Conservation (phyloP, 2,113 vertebrate species). For the Pleuronectes platessa region DNA sequence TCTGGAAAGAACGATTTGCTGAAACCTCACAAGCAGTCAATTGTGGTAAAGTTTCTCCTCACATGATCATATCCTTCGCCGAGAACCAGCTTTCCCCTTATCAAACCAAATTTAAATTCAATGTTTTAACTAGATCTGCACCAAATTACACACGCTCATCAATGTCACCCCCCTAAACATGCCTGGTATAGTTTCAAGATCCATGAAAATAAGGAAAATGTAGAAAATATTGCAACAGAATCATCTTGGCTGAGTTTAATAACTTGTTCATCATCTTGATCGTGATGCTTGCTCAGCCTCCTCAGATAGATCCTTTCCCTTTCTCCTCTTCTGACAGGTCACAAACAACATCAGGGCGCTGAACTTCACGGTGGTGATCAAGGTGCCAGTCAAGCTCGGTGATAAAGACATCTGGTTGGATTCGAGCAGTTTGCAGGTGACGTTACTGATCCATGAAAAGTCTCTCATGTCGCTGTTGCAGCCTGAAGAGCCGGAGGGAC, state of each 20-base stretch:
- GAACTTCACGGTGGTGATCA: constrained; percentile 76
- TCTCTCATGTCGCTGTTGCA: neutral
- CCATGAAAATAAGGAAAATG: no score
- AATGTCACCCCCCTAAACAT: no score
- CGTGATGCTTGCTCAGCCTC: neutral
- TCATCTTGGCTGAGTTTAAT: no score
- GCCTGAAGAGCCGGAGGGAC: neutral
- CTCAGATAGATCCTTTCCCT: neutral
- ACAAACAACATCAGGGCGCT: constrained; percentile 76
- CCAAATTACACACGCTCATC: no score
- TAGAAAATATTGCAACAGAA: no score
- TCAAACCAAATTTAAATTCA: no score
- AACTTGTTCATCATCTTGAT: neutral
- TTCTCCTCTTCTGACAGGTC: constrained; percentile 69
- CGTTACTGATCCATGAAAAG: neutral
- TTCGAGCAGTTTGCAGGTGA: constrained; percentile 54
- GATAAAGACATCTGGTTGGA: constrained; percentile 78
- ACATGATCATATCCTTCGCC: neutral
- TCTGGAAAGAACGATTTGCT: constrained; percentile 62
- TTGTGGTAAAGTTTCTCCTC: constrained; percentile 67
- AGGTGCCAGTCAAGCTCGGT: constrained; percentile 78
- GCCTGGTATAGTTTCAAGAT: no score
- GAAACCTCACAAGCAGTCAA: constrained; percentile 72
- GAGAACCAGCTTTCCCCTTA: no score
- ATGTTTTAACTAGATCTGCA: neutral